These are phyloP conservation scores for Epizoanthus scotinus DNA, from an alignment of 92 coral and sea anemone genomes.

Conservation along the genomic window DNA sequence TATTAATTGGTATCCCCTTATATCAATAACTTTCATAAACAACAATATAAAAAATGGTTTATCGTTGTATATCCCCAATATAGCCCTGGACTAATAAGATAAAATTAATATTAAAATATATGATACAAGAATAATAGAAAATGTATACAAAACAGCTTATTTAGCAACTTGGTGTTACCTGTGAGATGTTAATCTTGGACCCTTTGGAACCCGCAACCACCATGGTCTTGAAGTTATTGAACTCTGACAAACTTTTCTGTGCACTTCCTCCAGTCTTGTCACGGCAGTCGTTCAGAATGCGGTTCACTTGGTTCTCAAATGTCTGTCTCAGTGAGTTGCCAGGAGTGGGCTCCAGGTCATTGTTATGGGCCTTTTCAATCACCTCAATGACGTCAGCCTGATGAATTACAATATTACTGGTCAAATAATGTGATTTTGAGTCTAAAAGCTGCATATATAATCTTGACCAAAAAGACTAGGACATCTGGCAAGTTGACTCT, in stretches of 20 bases:
- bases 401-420: not conserved
- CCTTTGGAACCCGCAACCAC: slow-evolving; percentile 99
- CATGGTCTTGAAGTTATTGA: slow-evolving; percentile 98
- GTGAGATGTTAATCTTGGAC: slow-evolving; percentile 96
- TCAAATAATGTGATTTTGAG: not conserved
- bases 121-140: too few species aligned
- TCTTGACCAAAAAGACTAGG: too few species aligned
- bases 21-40: too few species aligned
- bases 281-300: slow-evolving; percentile 98
- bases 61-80: too few species aligned
- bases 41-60: too few species aligned
- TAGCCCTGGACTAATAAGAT: too few species aligned
- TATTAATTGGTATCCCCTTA: too few species aligned
- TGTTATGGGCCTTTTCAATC: slow-evolving; percentile 97
- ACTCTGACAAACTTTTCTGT: slow-evolving; percentile 99
- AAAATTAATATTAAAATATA: too few species aligned
- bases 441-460: too few species aligned
- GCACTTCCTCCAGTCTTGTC: slow-evolving; percentile 99
- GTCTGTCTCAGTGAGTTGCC: slow-evolving; percentile 99
- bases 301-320: slow-evolving; percentile 99
- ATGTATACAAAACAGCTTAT: not conserved
- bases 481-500: too few species aligned
- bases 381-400: slow-evolving; percentile 99
- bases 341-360: slow-evolving; percentile 94
- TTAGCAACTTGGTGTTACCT: slow-evolving; percentile 56